A percentile compares a stretch with the other conserved stretches of the same genome.
Conservation (phyloP, 2,113 vertebrate species). For the Rattus norvegicus region GRCr8 NC_086026.1:37387501-37388000, state of each 20-base stretch:
- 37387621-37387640: background rate
- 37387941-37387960: too few relatives aligned
- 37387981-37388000: background rate
- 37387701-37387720: background rate
- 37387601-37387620: background rate
- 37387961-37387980: too few relatives aligned
- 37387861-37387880: background rate
- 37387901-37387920: background rate
- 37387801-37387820: background rate
- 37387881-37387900: background rate
- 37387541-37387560: background rate
- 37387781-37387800: background rate
- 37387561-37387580: background rate
- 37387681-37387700: background rate
- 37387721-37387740: background rate
- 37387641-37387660: background rate
- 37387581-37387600: background rate
- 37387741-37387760: background rate
- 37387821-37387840: background rate
- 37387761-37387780: background rate
- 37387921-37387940: background rate
- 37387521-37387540: background rate
- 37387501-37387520: background rate
- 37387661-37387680: background rate
- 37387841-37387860: background rate